phyloP scores from a whole-genome alignment of 2,888 invertebrate genomes.

The Dryobotodes eremita region DNA sequence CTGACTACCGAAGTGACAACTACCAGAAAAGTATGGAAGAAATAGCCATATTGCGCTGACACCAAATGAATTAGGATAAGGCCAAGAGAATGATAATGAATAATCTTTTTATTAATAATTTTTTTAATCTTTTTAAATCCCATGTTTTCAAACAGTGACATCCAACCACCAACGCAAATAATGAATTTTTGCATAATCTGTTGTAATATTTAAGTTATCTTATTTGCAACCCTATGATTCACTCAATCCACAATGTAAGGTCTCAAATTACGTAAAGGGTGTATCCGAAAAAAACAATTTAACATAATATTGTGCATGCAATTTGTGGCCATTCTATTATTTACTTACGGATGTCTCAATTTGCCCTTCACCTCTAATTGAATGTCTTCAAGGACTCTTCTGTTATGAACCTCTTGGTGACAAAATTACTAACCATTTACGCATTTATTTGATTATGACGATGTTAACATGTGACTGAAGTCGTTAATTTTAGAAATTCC shows the following conservation, averaged over 20 bases:
- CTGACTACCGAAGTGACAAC: background rate
- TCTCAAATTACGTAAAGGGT: background rate
- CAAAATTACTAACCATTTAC: background rate
- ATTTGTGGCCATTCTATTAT: conserved; percentile 24
- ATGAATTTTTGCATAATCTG: background rate
- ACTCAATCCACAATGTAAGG: background rate
- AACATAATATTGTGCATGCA: background rate
- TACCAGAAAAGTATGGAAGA: background rate
- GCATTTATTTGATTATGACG: background rate
- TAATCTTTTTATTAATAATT: background rate
- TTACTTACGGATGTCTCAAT: conserved; percentile 28
- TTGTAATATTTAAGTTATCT: background rate
- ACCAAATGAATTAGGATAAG: background rate
- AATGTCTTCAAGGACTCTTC: conserved; percentile 4
- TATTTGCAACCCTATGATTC: background rate
- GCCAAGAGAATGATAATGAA: background rate
- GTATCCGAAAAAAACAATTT: background rate
- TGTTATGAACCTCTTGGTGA: background rate
- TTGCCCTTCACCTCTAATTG: conserved; percentile 23
- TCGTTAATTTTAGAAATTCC: background rate
- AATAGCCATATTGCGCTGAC: rapidly evolving
- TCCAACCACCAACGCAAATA: background rate
- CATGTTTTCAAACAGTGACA: background rate
- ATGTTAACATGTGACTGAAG: background rate
- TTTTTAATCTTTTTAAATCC: background rate